Percentiles rank a stretch among this genome's conserved stretches.
phyloP scores from a whole-genome alignment of 2,113 vertebrate species.

The Chrysemys picta region DNA sequence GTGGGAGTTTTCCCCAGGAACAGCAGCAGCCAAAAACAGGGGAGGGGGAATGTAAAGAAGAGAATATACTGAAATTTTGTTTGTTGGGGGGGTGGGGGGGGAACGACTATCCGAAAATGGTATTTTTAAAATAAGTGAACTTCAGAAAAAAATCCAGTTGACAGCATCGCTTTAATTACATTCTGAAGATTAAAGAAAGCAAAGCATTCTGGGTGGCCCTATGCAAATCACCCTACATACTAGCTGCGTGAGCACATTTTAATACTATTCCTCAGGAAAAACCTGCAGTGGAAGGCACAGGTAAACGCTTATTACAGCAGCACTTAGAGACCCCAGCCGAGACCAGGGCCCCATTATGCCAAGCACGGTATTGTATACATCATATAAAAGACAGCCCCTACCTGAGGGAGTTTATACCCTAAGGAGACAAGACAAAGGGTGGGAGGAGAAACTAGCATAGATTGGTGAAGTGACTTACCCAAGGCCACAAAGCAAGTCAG shows the following conservation, averaged over 20 bases:
- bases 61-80: background rate
- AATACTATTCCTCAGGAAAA: background rate
- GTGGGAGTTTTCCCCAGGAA: accelerated
- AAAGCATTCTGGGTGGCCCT: background rate
- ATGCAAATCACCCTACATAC: background rate
- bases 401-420: accelerated
- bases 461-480: accelerated
- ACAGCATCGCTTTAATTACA: slow-evolving; percentile 30
- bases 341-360: accelerated
- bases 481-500: background rate
- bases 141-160: slow-evolving; percentile 8
- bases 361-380: background rate
- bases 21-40: background rate
- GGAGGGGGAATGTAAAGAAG: background rate
- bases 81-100: background rate
- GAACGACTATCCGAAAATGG: background rate
- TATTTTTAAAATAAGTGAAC: background rate
- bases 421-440: accelerated
- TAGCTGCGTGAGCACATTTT: background rate
- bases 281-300: background rate
- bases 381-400: background rate
- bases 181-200: background rate
- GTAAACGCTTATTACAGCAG: accelerated
- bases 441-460: accelerated
- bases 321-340: background rate